Conservation (phyloP, 2,888 invertebrate species). For the Ephialtes manifestator region DNA sequence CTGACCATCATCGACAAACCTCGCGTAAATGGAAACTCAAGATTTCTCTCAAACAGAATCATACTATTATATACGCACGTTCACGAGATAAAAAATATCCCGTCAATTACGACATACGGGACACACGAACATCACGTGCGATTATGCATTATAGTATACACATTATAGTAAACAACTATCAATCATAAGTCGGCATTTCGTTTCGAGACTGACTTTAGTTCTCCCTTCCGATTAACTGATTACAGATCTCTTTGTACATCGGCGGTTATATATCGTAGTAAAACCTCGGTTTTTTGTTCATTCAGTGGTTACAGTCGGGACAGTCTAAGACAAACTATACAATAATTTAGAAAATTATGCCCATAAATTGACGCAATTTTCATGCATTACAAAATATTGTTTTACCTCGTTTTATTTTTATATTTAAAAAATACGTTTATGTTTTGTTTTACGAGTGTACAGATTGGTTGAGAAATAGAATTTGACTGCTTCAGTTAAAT, state of each 20-base stretch:
- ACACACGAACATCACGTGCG: background rate
- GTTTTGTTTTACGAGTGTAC: no score
- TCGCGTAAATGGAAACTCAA: constrained; percentile 1
- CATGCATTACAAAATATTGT: background rate
- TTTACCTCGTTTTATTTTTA: background rate
- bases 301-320: background rate
- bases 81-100: background rate
- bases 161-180: constrained; percentile 13
- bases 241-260: constrained; percentile 6
- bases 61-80: background rate
- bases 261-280: background rate
- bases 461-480: background rate
- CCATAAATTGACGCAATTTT: background rate
- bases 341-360: background rate
- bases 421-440: background rate
- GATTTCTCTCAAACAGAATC: constrained; percentile 21
- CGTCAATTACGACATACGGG: background rate
- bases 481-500: background rate
- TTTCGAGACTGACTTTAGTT: background rate
- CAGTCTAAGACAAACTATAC: background rate
- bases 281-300: background rate
- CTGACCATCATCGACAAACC: constrained; percentile 7
- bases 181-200: background rate
- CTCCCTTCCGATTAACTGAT: constrained; percentile 7
- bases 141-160: constrained; percentile 1